Evolutionary conservation across 1,140 invertebrate genomes (phyloP).

Genomic region (Riptortus pedestris): DNA sequence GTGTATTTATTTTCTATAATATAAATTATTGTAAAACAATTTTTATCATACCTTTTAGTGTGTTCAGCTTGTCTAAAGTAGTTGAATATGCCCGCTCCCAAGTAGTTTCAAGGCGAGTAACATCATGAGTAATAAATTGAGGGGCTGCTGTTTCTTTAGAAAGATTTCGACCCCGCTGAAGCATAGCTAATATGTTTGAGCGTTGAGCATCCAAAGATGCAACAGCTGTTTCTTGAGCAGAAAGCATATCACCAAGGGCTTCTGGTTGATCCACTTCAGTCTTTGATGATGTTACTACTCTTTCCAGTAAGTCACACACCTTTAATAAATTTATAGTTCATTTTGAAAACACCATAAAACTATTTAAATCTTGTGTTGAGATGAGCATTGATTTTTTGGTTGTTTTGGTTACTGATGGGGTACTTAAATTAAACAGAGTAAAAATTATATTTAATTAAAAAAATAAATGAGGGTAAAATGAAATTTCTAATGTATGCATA

Average conservation of each 20-base stretch:
- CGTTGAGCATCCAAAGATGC: constrained; percentile 75
- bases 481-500: too few species aligned
- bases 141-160: constrained; percentile 63
- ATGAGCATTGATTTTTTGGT: too few species aligned
- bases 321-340: constrained; percentile 22
- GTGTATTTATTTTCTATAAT: too few species aligned
- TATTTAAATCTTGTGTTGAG: not conserved
- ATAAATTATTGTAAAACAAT: too few species aligned
- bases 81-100: constrained; percentile 82
- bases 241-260: constrained; percentile 59
- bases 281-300: constrained; percentile 55
- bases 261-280: constrained; percentile 57
- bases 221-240: constrained; percentile 67
- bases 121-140: constrained; percentile 70
- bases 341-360: not conserved
- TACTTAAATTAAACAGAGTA: too few species aligned
- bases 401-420: not conserved
- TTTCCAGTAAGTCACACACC: constrained; percentile 55
- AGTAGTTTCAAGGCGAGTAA: constrained; percentile 67
- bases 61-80: constrained; percentile 70
- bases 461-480: too few species aligned
- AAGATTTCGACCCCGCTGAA: constrained; percentile 82
- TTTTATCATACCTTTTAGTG: constrained; percentile 67
- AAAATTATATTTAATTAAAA: too few species aligned
- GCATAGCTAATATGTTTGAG: constrained; percentile 74